Conservation (phyloP, 2,113 vertebrate species). For the Sclerurus mexicanus region DNA sequence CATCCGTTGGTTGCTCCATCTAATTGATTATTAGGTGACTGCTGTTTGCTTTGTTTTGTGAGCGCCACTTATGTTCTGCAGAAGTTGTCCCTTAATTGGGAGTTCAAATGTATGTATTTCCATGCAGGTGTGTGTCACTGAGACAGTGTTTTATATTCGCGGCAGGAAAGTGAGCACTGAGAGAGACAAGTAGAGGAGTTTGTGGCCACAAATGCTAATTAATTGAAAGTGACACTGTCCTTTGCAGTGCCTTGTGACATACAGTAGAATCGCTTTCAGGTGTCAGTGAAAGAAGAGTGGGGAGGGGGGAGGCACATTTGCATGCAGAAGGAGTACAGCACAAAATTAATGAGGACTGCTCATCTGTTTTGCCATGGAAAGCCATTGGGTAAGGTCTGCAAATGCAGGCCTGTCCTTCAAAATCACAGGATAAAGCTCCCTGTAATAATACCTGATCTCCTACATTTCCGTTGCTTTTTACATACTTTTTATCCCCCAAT, state of each 20-base stretch:
- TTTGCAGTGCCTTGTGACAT: neutral
- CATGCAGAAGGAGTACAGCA: neutral
- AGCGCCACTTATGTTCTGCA: conserved; percentile 15
- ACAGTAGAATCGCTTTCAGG: neutral
- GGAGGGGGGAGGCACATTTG: neutral
- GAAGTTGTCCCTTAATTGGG: conserved; percentile 23
- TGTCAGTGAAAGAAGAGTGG: neutral
- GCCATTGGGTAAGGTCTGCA: neutral
- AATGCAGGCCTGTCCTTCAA: neutral
- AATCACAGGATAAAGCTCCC: neutral
- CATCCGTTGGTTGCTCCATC: conserved; percentile 59
- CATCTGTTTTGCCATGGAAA: neutral
- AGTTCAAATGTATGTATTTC: conserved; percentile 4
- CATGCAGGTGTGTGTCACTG: neutral
- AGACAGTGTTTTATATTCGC: conserved; percentile 13
- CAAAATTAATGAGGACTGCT: neutral
- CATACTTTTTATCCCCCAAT: neutral
- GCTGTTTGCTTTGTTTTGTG: conserved; percentile 22
- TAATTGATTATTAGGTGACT: conserved; percentile 66
- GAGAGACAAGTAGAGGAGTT: neutral
- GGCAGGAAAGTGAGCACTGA: neutral
- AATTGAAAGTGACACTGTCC: neutral
- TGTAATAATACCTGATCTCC: neutral
- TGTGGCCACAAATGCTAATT: neutral
- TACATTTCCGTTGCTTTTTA: neutral